Evolutionary conservation across 2,797 vertebrate species (phyloP).

Genomic region (Octomys mimax): DNA sequence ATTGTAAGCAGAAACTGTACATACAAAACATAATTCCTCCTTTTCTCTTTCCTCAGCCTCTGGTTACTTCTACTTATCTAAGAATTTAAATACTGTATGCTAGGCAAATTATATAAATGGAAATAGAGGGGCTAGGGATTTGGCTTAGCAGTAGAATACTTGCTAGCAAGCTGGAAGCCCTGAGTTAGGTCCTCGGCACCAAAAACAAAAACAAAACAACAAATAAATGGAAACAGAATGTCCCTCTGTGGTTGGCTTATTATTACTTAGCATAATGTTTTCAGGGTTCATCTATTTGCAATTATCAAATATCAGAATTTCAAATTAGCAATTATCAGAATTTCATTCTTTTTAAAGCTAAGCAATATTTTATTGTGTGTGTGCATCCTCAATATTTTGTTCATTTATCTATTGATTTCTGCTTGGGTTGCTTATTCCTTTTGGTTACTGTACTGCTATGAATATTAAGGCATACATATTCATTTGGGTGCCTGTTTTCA

Average conservation of each 20-base stretch:
- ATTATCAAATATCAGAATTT: constrained; percentile 32
- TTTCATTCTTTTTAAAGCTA: constrained; percentile 10
- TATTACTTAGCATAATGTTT: constrained; percentile 39
- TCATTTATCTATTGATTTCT: constrained; percentile 12
- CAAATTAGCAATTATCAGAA: neutral
- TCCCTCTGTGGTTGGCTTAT: neutral
- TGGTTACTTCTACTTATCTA: neutral
- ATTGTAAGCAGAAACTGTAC: constrained; percentile 34
- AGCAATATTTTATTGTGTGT: neutral
- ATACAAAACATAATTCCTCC: neutral
- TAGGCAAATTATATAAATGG: no score
- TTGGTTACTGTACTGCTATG: neutral
- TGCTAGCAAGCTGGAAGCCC: no score
- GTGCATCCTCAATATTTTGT: neutral
- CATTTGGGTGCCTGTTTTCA: constrained; percentile 14
- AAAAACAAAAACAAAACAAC: no score
- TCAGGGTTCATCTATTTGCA: neutral
- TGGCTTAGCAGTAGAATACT: no score
- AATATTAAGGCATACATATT: neutral
- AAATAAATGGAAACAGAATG: neutral
- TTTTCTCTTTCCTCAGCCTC: neutral
- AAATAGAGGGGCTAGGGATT: no score
- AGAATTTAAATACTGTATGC: no score
- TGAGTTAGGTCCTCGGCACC: no score
- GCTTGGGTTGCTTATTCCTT: neutral